These are phyloP conservation scores for Trachythela sp. DNA, from an alignment of 64 coral and sea anemone species.

Conservation along the genomic window DNA sequence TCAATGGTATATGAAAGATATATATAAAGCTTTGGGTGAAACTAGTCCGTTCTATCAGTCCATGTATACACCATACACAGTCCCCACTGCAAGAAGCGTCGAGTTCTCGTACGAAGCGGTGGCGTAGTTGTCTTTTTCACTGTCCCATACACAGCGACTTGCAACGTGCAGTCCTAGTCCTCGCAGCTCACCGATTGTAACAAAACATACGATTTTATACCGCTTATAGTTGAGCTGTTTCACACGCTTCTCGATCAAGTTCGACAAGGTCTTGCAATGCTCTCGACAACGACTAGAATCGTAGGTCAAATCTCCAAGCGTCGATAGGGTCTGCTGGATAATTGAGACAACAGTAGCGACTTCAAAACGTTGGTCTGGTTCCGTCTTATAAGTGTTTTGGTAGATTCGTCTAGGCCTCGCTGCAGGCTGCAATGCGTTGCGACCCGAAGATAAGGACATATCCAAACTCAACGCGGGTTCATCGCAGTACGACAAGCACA, in stretches of 20 bases:
- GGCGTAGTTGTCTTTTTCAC: slow-evolving; percentile 17
- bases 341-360: neutral
- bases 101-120: neutral
- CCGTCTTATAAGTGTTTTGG: slow-evolving; percentile 16
- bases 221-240: neutral
- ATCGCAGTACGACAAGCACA: slow-evolving; percentile 1
- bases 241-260: neutral
- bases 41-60: neutral
- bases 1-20: neutral
- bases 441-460: neutral
- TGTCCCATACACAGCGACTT: slow-evolving; percentile 14
- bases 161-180: slow-evolving; percentile 2
- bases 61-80: slow-evolving; percentile 15
- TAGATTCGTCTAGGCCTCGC: neutral
- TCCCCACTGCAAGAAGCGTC: neutral
- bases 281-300: neutral
- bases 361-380: neutral
- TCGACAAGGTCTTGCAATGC: neutral
- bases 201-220: slow-evolving; percentile 14
- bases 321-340: slow-evolving; percentile 4
- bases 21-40: too few species aligned
- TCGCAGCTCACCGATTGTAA: neutral
- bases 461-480: neutral
- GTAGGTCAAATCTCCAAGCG: neutral
- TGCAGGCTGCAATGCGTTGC: neutral